These are phyloP conservation scores for Telmatherina bonti DNA, from an alignment of 2,797 vertebrate genomes.

Conservation along the genomic window DNA sequence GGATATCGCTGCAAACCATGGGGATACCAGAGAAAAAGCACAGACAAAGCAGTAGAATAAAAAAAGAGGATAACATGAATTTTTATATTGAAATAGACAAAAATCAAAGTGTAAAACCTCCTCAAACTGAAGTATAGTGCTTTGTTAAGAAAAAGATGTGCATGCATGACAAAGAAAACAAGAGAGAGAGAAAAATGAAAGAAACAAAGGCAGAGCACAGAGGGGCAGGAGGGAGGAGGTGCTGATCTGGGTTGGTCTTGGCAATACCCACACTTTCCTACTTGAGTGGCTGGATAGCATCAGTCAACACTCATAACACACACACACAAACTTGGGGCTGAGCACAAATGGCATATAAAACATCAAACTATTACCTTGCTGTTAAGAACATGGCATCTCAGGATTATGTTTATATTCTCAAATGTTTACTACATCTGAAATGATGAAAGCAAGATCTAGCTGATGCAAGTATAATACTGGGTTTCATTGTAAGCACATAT, in stretches of 20 bases:
- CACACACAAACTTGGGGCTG: conserved; percentile 20
- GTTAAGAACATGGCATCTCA: background rate
- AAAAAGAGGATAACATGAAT: conserved; percentile 3
- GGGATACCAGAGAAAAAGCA: conserved; percentile 29
- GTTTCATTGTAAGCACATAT: conserved; percentile 14
- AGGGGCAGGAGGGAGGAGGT: conserved; percentile 36
- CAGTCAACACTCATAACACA: conserved; percentile 44
- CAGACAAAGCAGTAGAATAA: background rate
- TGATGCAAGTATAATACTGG: background rate
- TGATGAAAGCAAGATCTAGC: conserved; percentile 5
- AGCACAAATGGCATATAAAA: conserved; percentile 35
- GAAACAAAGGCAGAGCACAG: conserved; percentile 65
- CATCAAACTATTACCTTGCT: conserved; percentile 5
- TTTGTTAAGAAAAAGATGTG: conserved; percentile 22
- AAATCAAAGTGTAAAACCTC: conserved; percentile 19
- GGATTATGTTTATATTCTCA: conserved; percentile 22
- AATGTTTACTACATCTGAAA: conserved; percentile 22
- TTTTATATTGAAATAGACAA: conserved; percentile 28
- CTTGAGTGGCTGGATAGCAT: conserved; percentile 60
- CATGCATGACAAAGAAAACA: conserved; percentile 40
- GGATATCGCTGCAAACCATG: conserved; percentile 48
- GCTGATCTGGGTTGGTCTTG: conserved; percentile 49
- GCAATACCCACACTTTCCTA: conserved; percentile 58
- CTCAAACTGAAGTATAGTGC: background rate
- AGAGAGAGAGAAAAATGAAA: conserved; percentile 36